Conservation (phyloP, 1,140 invertebrate species). For the Leptonema lineaticorne region DNA sequence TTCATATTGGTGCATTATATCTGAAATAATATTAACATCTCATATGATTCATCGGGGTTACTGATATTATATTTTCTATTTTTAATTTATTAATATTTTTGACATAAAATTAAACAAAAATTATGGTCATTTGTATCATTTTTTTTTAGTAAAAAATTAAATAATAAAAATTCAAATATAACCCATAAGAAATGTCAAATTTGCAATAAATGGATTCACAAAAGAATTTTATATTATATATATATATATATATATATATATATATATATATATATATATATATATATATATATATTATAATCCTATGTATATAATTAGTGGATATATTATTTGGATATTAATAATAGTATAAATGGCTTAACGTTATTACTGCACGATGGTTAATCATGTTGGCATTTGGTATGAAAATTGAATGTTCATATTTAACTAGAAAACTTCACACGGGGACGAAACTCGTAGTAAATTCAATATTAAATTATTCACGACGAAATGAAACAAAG, state of each 20-base stretch:
- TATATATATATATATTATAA: neutral
- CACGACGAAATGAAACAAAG: neutral
- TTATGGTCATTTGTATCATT: neutral
- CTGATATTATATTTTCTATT: neutral
- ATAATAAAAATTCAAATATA: neutral
- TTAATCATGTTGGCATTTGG: slow-evolving; percentile 4
- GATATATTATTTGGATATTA: too few species aligned
- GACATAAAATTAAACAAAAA: neutral
- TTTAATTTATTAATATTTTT: neutral
- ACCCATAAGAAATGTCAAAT: neutral
- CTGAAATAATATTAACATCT: slow-evolving; percentile 18
- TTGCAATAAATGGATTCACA: too few species aligned
- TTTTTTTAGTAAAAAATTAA: neutral
- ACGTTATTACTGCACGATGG: too few species aligned
- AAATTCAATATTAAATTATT: neutral
- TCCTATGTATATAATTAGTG: too few species aligned
- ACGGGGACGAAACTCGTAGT: neutral
- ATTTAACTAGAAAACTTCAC: neutral
- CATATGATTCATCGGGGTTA: neutral
- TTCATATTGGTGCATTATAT: slow-evolving; percentile 38
- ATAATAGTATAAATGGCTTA: neutral
- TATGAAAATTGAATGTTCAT: slow-evolving; percentile 20
- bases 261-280: neutral
- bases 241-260: neutral
- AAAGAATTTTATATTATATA: too few species aligned